Evolutionary conservation across 2,113 vertebrate genomes (phyloP), one percentile per base, ranked within the genome.

Genomic region (Synodontis membranacea): DNA sequence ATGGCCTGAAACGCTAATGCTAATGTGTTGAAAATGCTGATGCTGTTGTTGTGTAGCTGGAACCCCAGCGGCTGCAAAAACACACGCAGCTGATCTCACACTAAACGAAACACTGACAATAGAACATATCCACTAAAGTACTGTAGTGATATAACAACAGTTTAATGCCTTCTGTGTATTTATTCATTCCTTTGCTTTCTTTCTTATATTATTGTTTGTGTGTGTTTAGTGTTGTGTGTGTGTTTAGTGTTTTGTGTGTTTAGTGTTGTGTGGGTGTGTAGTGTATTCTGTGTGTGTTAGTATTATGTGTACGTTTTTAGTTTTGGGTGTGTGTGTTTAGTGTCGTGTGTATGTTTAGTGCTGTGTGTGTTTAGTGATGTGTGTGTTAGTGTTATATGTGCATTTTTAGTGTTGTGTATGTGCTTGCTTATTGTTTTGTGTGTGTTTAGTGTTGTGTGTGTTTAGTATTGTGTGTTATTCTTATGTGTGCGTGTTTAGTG

Each of bases 1-100:
- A 50, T 37, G 39, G 48, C 25, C 42, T 72, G 39, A 82, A 81
- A 86, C n/a, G 37, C 62, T 82, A 28, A 56, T 70, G 25, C 60
- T 80, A 70, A 85, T 79, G 75, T 78, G 75, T 28, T 70, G n/a
- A 54, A 88, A 88, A 80, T 80, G 86, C 82, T 88, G 86, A 88
- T 78, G 44, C 25, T 9, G 48, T 82, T 5, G 8, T 58, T 44
- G 54, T 66, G 60, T 80, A 50, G 62, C 58, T 62, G 42, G 39
- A 31, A 10, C 66, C 68, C 48, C 68, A 34, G 19, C 37, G 83
- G 83, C 70, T 79, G 31, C 84, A 37, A 25, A 34, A 79, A 66
- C 52, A 52, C 46, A 34, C 7, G 9, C 6, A 50, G 15, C 75
- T 78, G 75, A 78, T 31, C 19, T 3, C 42, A 17, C 19, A 31